Percentiles rank a stretch among this genome's conserved stretches.
Conservation (phyloP, 2,888 invertebrate species). For the Acanthopleura granulata region DNA sequence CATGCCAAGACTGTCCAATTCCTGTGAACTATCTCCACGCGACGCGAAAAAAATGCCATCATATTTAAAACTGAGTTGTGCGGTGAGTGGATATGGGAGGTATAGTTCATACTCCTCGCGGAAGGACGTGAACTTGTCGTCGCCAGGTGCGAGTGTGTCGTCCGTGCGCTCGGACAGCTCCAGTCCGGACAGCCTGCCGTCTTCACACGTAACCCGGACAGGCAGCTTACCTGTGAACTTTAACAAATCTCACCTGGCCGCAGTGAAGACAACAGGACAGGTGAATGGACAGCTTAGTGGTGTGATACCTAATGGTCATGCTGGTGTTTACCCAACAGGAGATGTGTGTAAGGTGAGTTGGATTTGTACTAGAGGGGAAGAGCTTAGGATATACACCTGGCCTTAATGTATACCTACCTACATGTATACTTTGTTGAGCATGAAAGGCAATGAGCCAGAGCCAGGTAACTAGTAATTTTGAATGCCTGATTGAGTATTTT, state of each 20-base stretch:
- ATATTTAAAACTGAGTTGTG: constrained; percentile 62
- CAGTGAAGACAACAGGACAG: not conserved
- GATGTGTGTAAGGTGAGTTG: constrained; percentile 34
- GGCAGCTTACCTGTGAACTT: not conserved
- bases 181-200: not conserved
- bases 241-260: not conserved
- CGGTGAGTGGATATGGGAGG: constrained; percentile 62
- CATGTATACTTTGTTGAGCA: too few species aligned
- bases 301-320: constrained; percentile 22
- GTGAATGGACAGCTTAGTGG: constrained; percentile 25
- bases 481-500: too few species aligned
- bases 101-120: constrained; percentile 57
- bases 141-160: constrained; percentile 56
- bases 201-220: not conserved
- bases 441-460: too few species aligned
- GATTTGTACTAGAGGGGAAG: too few species aligned
- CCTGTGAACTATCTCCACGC: constrained; percentile 36
- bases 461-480: too few species aligned
- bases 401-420: too few species aligned
- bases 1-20: not conserved
- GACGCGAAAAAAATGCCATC: constrained; percentile 56
- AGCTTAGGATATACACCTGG: too few species aligned
- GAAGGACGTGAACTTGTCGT: constrained; percentile 55
- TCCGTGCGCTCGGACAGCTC: constrained; percentile 40
- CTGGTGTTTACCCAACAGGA: constrained; percentile 33